A percentile compares a stretch with the other conserved stretches of the same genome.
Conservation (phyloP, 1,140 invertebrate genomes). For the Drosophila ercepeae region DNA sequence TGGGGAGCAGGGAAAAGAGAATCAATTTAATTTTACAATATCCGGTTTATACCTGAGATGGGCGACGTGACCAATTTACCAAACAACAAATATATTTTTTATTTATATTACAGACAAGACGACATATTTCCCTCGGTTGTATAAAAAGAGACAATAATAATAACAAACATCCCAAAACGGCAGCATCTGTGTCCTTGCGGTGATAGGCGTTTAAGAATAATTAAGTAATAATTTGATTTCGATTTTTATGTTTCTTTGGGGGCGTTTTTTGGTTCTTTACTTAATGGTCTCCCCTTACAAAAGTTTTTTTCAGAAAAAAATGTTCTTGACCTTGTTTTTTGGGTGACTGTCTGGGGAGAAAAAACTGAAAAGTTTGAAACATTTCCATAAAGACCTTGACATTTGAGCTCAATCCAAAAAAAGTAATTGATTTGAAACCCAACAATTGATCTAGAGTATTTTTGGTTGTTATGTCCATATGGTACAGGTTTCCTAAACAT, state of each 20-base stretch:
- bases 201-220: constrained; percentile 66
- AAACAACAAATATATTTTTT: constrained; percentile 72
- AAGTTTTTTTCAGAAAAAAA: not conserved
- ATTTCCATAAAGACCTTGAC: not conserved
- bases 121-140: constrained; percentile 27
- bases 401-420: not conserved
- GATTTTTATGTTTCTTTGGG: constrained; percentile 24
- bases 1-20: constrained; percentile 23
- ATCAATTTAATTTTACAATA: constrained; percentile 82
- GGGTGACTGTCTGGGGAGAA: not conserved
- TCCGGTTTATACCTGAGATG: constrained; percentile 76
- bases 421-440: not conserved
- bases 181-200: constrained; percentile 41
- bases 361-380: not conserved
- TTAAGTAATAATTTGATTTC: constrained; percentile 76
- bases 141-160: constrained; percentile 15
- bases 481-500: not conserved
- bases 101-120: constrained; percentile 71
- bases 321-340: not conserved
- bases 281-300: constrained; percentile 3
- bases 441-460: not conserved
- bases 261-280: not conserved
- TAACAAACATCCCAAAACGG: not conserved
- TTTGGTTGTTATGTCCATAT: not conserved
- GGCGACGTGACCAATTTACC: constrained; percentile 77